Percentiles rank a stretch among this genome's conserved stretches.
Conservation (phyloP, 2,113 vertebrate genomes). For the Trichomycterus rosablanca region DNA sequence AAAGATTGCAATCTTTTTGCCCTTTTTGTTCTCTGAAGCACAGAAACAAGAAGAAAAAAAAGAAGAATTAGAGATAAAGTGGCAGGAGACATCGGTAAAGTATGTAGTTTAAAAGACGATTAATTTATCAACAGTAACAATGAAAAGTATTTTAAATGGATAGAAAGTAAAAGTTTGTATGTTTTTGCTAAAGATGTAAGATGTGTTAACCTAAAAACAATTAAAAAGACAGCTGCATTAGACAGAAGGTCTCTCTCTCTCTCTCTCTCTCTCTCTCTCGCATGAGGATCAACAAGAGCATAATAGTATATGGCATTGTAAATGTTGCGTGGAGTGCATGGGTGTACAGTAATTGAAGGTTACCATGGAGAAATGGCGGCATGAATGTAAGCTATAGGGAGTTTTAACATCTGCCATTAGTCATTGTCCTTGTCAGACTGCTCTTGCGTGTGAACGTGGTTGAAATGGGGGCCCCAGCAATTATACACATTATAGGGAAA, state of each 20-base stretch:
- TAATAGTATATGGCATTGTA: conserved; percentile 47
- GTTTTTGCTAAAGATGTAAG: no score
- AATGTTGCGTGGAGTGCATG: conserved; percentile 36
- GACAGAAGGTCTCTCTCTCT: no score
- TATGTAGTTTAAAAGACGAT: no score
- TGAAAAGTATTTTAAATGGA: no score
- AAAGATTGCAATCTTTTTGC: not conserved
- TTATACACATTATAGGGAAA: conserved; percentile 21
- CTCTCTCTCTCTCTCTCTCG: no score
- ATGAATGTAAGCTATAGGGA: conserved; percentile 36
- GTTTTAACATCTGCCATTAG: conserved; percentile 49
- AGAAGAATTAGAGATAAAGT: no score
- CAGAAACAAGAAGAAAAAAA: not conserved
- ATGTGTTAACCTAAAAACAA: no score
- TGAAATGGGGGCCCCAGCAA: conserved; percentile 9
- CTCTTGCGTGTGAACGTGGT: conserved; percentile 19
- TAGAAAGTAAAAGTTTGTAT: no score
- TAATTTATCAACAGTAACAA: no score
- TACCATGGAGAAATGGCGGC: conserved; percentile 45
- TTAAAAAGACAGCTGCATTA: no score
- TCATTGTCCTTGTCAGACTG: conserved; percentile 36
- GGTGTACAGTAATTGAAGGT: conserved; percentile 44
- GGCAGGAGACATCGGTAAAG: no score
- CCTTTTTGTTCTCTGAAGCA: not conserved
- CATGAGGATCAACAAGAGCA: conserved; percentile 25